Percentiles rank a stretch among this genome's conserved stretches.
phyloP scores from a whole-genome alignment of 2,113 vertebrate genomes.

The Alligator mississippiensis region DNA sequence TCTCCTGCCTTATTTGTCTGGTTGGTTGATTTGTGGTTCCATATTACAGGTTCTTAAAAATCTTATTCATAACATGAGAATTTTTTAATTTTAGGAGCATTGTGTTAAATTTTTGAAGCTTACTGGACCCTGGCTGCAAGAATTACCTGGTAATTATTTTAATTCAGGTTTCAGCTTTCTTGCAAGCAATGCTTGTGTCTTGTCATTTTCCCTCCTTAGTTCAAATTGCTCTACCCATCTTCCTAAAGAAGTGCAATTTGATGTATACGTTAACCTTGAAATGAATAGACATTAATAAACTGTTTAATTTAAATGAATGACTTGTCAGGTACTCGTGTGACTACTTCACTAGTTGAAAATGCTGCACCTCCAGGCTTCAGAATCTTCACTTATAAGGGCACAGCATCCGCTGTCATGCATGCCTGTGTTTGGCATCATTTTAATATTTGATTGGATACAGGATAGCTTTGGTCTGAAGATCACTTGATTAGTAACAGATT shows the following conservation, averaged over 20 bases:
- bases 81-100: neutral
- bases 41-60: neutral
- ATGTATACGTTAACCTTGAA: constrained; percentile 79
- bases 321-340: constrained; percentile 69
- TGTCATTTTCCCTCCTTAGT: constrained; percentile 24
- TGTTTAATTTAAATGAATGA: constrained; percentile 73
- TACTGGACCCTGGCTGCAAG: neutral
- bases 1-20: neutral
- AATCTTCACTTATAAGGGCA: constrained; percentile 53
- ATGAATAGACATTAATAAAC: constrained; percentile 67
- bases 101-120: constrained; percentile 46
- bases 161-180: constrained; percentile 41
- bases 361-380: constrained; percentile 32
- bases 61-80: neutral
- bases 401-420: constrained; percentile 27
- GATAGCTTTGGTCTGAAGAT: constrained; percentile 24
- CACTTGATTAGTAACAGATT: constrained; percentile 31
- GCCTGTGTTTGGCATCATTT: constrained; percentile 10
- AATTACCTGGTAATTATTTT: constrained; percentile 39
- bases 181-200: constrained; percentile 25
- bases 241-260: constrained; percentile 68
- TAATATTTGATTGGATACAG: constrained; percentile 35
- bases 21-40: neutral
- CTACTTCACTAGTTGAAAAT: constrained; percentile 56
- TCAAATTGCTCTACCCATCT: constrained; percentile 53